These are phyloP conservation scores for Conopomorpha cramerella DNA, from an alignment of 1,140 invertebrate species.

Conservation along the genomic window DNA sequence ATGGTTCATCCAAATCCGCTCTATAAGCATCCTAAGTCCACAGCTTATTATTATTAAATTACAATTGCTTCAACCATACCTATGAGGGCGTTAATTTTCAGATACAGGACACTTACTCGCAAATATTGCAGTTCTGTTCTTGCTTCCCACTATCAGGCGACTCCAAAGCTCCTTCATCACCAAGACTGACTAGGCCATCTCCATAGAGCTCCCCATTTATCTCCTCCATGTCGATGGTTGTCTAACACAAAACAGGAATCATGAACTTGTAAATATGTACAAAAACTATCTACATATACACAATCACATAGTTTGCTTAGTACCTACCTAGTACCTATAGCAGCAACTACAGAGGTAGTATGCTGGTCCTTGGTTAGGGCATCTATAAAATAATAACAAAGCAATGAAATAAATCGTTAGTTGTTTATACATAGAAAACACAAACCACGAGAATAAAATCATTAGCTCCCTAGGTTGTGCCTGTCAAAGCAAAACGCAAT, in stretches of 20 bases:
- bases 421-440: not conserved
- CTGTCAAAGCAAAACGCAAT: conserved; percentile 40
- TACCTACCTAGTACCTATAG: too few species aligned
- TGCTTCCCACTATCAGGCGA: conserved; percentile 51
- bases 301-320: not conserved
- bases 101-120: conserved; percentile 56
- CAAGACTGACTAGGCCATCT: conserved; percentile 52
- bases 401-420: not conserved
- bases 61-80: too few species aligned
- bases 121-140: conserved; percentile 60
- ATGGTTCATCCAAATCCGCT: too few species aligned
- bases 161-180: conserved; percentile 56
- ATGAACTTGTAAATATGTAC: not conserved
- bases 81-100: too few species aligned
- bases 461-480: conserved; percentile 11
- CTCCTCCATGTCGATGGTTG: conserved; percentile 47
- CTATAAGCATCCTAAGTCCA: too few species aligned
- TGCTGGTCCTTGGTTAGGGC: not conserved
- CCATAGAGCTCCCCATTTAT: conserved; percentile 57
- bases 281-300: not conserved
- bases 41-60: too few species aligned
- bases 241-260: not conserved
- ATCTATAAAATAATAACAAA: not conserved
- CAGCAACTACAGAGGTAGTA: too few species aligned
- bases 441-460: too few species aligned